Evolutionary conservation across 2,113 vertebrate species (phyloP), one percentile per base, ranked within the genome.

Genomic region (Ailurus styani): DNA sequence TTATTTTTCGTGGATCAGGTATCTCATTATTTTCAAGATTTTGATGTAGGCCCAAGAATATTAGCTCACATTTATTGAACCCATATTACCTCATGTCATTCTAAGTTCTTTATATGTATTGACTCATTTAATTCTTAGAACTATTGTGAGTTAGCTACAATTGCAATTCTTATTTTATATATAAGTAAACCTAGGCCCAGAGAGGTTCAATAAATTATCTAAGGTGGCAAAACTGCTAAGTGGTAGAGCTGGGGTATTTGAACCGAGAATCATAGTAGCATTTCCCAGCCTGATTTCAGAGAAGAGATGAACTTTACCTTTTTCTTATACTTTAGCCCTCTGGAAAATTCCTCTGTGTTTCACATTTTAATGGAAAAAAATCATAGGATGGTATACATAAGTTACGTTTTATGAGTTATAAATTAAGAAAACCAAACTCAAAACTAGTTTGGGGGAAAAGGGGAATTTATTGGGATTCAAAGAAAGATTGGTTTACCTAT

Each of bases 11-110:
- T 86, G 40, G 72, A 64, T 95, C 55, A 37, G 25, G 10, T 52
- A 60, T 86, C 60, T 91, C 42, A 78, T 92, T 95, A 96, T 92
- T 95, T 97, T 92, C 2, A 73, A 37, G 37, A 96, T 93, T 54
- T 96, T 95, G 7, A 40, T 91, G 6, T 27, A 78, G 77, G 21
- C 17, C 54, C 40, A 45, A 85, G 83, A 79, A 66, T 79, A 72
- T 87, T 34, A 85, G 57, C 66, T 95, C 31, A 20, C 14, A 91
- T 60, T 95, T 87, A 84, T 55, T 87, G 37, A 57, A 47, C 21
- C 12, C 52, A 31, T 52, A 64, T 21, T 68, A 82, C n/a, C 6
- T 84, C 37, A 50, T 21, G 25, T 70, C 62, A 2, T 96, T 72
- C 47, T 94, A 7, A 87, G 27, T 47, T 90, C 50, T 78, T 93